Percentiles rank a stretch among this genome's conserved stretches.
Conservation (phyloP, 2,113 vertebrate species). For the Amphilophus citrinellus region DNA sequence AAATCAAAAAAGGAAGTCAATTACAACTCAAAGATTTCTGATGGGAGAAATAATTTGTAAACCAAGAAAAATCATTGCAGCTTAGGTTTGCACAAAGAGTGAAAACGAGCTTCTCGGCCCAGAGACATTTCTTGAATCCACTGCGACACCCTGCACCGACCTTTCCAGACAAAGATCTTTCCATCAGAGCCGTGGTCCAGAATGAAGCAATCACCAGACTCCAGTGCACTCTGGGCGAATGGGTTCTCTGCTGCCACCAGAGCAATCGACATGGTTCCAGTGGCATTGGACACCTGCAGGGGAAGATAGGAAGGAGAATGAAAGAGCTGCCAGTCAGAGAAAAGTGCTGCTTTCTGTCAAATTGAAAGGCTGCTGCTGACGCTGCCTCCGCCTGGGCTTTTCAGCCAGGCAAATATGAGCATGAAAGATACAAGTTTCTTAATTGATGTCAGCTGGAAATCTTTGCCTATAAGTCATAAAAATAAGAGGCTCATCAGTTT, state of each 20-base stretch:
- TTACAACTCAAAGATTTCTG: background rate
- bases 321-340: background rate
- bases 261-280: slow-evolving; percentile 87
- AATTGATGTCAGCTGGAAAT: slow-evolving; percentile 7
- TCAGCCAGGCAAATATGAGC: slow-evolving; percentile 6
- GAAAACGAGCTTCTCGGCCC: background rate
- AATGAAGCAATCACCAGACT: slow-evolving; percentile 94
- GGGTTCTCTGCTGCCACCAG: slow-evolving; percentile 96
- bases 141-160: slow-evolving; percentile 67
- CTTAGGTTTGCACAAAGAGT: background rate
- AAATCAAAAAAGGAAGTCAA: background rate
- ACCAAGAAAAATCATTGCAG: background rate
- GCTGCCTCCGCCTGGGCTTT: background rate
- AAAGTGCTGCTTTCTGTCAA: background rate
- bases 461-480: background rate
- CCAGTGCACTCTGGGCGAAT: slow-evolving; percentile 90
- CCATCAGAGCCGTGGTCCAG: slow-evolving; percentile 93
- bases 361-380: background rate
- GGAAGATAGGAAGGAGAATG: background rate
- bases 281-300: slow-evolving; percentile 89
- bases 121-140: background rate
- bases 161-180: slow-evolving; percentile 99
- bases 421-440: background rate
- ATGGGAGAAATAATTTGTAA: background rate
- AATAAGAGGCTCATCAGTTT: background rate